Conservation (phyloP, 2,888 invertebrate genomes). For the Heliothis peltigera region DNA sequence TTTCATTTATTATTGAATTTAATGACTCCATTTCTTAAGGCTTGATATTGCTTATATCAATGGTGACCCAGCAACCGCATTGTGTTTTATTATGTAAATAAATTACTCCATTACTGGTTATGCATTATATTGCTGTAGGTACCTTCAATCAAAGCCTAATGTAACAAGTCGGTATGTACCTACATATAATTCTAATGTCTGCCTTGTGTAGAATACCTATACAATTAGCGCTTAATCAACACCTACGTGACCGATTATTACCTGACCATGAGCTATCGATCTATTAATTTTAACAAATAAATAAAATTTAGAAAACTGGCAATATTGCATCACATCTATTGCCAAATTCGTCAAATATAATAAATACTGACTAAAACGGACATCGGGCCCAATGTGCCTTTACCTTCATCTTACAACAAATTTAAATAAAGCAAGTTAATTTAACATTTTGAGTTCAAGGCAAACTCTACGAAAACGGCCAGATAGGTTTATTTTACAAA, state of each 20-base stretch:
- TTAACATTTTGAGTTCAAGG: slow-evolving; percentile 59
- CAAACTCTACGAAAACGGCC: slow-evolving; percentile 34
- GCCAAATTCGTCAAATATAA: slow-evolving; percentile 33
- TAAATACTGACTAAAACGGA: slow-evolving; percentile 45
- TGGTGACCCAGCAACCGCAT: slow-evolving; percentile 13
- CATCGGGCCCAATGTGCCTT: slow-evolving; percentile 28
- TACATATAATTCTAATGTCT: slow-evolving; percentile 21
- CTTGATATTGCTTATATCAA: neutral
- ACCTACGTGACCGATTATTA: slow-evolving; percentile 36
- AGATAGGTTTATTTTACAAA: slow-evolving; percentile 39
- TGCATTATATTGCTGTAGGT: slow-evolving; percentile 1
- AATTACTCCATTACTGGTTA: slow-evolving; percentile 21
- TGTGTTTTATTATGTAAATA: slow-evolving; percentile 23
- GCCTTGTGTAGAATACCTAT: slow-evolving; percentile 3
- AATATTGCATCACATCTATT: slow-evolving; percentile 36
- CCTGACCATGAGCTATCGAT: slow-evolving; percentile 39
- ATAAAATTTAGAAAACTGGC: slow-evolving; percentile 29
- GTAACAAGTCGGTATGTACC: slow-evolving; percentile 1
- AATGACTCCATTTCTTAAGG: neutral
- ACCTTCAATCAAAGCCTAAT: neutral
- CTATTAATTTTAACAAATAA: slow-evolving; percentile 35
- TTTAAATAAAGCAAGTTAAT: slow-evolving; percentile 46
- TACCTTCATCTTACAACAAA: slow-evolving; percentile 47
- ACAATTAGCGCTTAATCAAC: slow-evolving; percentile 37
- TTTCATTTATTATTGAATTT: slow-evolving; percentile 1